Conservation (phyloP, 2,113 vertebrate genomes). For the Entelurus aequoreus region DNA sequence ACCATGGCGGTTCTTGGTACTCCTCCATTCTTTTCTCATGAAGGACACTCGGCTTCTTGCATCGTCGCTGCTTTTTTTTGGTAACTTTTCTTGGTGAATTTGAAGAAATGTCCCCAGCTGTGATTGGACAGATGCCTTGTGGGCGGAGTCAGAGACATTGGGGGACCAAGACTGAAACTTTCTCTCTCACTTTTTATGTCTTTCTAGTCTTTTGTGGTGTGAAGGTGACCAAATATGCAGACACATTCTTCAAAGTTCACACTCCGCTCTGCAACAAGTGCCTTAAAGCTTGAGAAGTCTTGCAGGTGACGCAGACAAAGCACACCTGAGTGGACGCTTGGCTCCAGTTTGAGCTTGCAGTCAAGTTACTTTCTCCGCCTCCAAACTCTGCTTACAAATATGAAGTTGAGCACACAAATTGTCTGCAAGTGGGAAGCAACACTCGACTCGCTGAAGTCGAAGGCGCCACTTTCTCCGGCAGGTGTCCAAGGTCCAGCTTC, state of each 20-base stretch:
- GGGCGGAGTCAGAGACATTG: slow-evolving; percentile 20
- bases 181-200: slow-evolving; percentile 26
- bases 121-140: slow-evolving; percentile 20
- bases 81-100: slow-evolving; percentile 21
- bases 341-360: no score
- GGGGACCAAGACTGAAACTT: slow-evolving; percentile 57
- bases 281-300: slow-evolving; percentile 13
- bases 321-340: no score
- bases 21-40: slow-evolving; percentile 44
- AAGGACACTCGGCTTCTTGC: slow-evolving; percentile 46
- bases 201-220: slow-evolving; percentile 32
- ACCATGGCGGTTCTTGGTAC: no score
- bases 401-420: no score
- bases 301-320: no score
- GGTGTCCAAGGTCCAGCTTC: no score
- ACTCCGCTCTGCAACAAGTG: slow-evolving; percentile 38
- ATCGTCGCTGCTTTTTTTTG: slow-evolving; percentile 17
- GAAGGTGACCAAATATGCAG: slow-evolving; percentile 63
- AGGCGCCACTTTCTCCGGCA: no score
- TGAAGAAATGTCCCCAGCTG: slow-evolving; percentile 23
- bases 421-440: no score
- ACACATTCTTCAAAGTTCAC: slow-evolving; percentile 13
- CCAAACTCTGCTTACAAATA: no score
- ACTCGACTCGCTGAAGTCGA: no score
- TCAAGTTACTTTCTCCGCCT: no score